Evolutionary conservation across 2,113 vertebrate genomes (phyloP).

Genomic region (Nymphicus hollandicus): DNA sequence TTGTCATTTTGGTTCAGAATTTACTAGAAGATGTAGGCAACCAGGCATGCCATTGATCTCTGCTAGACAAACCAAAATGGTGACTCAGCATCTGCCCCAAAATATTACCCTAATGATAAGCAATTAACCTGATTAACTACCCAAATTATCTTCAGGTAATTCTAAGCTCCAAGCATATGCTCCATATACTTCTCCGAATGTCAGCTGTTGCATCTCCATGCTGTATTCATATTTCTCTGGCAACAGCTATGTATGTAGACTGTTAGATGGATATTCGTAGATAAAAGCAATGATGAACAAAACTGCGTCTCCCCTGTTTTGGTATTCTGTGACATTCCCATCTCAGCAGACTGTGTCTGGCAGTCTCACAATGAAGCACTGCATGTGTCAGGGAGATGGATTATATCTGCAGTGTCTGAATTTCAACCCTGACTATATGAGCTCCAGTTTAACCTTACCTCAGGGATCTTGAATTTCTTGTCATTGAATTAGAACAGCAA

Average conservation of each 20-base stretch:
- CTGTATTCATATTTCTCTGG: conserved; percentile 37
- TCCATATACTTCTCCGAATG: neutral
- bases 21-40: neutral
- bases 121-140: neutral
- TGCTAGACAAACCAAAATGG: neutral
- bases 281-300: conserved; percentile 49
- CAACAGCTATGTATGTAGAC: neutral
- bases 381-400: conserved; percentile 95
- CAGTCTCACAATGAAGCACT: conserved; percentile 87
- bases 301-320: conserved; percentile 69
- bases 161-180: neutral
- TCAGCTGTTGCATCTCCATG: neutral
- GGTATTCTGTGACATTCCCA: conserved; percentile 88
- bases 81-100: conserved; percentile 41
- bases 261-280: conserved; percentile 29
- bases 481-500: conserved; percentile 35
- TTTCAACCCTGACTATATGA: conserved; percentile 56
- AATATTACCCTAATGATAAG: neutral
- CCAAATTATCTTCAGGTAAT: conserved; percentile 4
- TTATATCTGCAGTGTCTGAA: conserved; percentile 87
- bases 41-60: neutral
- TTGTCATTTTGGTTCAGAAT: conserved; percentile 20
- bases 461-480: conserved; percentile 33
- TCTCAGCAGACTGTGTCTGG: conserved; percentile 83
- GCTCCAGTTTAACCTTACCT: conserved; percentile 64